A percentile compares a stretch with the other conserved stretches of the same genome.
Evolutionary conservation across 2,113 vertebrate genomes (phyloP).

Genomic region (Grus americana): DNA sequence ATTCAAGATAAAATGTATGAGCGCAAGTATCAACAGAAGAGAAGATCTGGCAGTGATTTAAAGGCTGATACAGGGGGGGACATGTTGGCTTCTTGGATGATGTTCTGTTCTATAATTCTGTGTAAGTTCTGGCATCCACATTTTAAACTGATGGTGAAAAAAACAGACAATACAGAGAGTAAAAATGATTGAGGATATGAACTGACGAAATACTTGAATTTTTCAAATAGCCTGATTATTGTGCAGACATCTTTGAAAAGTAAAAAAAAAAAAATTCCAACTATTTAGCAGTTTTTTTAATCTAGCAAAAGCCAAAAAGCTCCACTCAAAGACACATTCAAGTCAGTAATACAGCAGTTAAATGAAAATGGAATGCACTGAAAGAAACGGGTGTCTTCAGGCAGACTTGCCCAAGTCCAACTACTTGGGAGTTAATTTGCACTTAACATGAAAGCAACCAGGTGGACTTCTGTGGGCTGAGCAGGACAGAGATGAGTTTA

Average conservation of each 20-base stretch:
- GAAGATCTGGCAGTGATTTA: neutral
- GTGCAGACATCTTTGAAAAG: neutral
- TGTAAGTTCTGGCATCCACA: neutral
- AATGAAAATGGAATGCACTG: neutral
- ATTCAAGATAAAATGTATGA: neutral
- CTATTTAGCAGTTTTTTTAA: neutral
- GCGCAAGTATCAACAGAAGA: neutral
- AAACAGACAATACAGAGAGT: neutral
- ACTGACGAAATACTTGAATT: neutral
- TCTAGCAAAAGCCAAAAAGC: neutral
- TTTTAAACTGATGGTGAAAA: neutral
- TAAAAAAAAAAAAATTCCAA: neutral
- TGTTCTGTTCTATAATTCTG: neutral
- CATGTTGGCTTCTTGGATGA: neutral
- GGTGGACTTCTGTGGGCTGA: neutral
- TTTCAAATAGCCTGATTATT: neutral
- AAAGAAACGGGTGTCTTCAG: rapidly evolving
- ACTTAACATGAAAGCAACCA: neutral
- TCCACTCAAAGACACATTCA: rapidly evolving
- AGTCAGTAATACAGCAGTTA: neutral
- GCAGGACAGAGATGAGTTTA: neutral
- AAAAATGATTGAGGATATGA: neutral
- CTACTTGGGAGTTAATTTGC: neutral
- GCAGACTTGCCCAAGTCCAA: neutral
- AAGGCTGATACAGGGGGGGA: neutral